Evolutionary conservation across 2,797 vertebrate genomes (phyloP), one percentile per base, ranked within the genome.

Genomic region (Aselliscus stoliczkanus): DNA sequence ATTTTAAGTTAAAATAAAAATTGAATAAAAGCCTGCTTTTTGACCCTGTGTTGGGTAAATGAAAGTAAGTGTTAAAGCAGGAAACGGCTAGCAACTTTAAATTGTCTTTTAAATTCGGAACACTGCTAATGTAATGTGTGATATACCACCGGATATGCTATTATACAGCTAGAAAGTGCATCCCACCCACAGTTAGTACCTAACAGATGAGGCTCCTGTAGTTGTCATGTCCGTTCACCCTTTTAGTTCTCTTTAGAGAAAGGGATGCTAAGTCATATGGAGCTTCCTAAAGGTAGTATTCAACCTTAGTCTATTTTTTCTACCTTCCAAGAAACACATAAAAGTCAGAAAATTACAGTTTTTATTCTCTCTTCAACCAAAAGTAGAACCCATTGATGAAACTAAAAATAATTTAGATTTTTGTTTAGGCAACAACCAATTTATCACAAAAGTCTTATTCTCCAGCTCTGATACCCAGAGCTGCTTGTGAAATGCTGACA

Each of bases 291-390:
- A 90, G 29, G 42, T 31, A 67, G 39, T 39, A 97, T 54, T 89
- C 56, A 89, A 84, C 37, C 18, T 20, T 39, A 34, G 2, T 27
- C 62, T 42, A 37, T 64, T 76, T 90, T 93, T 72, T 76, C 21
- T 52, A 20, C 64, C 70, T 93, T 88, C 72, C 15, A 76, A 87
- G 39, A 62, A 93, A 73, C 12, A 50, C 3, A 65, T 1, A 62
- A 25, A 91, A 81, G 37, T 54, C 4, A 60, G 85, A 90, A 95
- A 82, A 92, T 5, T 17, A 84, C n/a, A 92, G 87, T 86, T 93
- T 96, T 25, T 27, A 88, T 84, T 93, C 29, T 93, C 37, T 95
- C 15, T 83, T 93, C 44, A 86, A 88, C n/a, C 44, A 96, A 90
- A 94, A 21, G 31, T 67, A 62, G 65, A 88, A 47, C 10, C 42